Base-by-base conservation (phyloP, 2,113 vertebrate genomes). In the Pituophis catenifer region DNA sequence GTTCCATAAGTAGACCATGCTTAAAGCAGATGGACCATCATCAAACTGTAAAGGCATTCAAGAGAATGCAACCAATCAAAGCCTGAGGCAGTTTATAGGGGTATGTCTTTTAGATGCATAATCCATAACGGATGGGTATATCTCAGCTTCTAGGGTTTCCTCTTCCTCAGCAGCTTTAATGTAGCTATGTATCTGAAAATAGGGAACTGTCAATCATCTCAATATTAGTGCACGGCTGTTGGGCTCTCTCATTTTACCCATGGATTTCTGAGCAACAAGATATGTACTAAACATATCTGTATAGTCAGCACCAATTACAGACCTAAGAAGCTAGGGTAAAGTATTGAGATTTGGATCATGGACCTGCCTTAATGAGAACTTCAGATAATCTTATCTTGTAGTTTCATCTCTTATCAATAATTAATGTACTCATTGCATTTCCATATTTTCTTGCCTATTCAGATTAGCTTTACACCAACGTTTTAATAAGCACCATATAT, bases 111-210 rank as follows among this genome's bases (percentile, higher is more conserved):
- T 92, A 94, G 75, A 55, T 62, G 86, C 91, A 95, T 15, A 65
- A 85, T 94, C 91, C 59, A 91, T 93, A 88, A 0, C 91, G 92
- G 94, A 86, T 81, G 0, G 0, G 91, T 89, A 90, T 58, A 0
- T 92, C 96, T 85, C 94, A 92, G 70, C 10, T 92, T 52, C 62
- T 53, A 90, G 38, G 50, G 21, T 96, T 96, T 96, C 95, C 95
- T 96, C 95, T 93, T 15, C 88, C 94, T 93, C 95, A 96, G 96
- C 96, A 95, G 86, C 17, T 93, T 88, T 86, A 50, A 93, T 89
- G 26, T 89, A 93, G 96, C 89, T 54, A 92, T 81, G 57, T 93
- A 95, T 95, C 95, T 96, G 97, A 93, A 95, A 93, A 90, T 94
- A 91, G 23, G 95, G 92, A 95, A 94, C 50, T 92, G 93, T 92